Evolutionary conservation across 2,113 vertebrate species (phyloP).

Genomic region (Phyllopteryx taeniolatus): DNA sequence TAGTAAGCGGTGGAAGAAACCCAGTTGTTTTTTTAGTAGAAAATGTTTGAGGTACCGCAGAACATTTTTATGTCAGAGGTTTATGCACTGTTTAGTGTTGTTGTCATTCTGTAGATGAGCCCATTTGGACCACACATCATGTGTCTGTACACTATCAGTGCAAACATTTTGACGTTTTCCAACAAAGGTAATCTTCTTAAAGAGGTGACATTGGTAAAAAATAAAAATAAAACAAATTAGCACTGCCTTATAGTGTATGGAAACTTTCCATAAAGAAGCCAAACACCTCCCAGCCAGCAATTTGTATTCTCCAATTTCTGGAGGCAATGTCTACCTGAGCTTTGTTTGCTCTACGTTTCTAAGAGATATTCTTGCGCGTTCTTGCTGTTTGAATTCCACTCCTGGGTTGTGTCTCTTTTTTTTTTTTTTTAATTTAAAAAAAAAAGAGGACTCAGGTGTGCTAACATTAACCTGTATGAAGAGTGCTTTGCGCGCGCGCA

Average conservation of each 20-base stretch:
- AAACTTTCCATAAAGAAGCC: conserved; percentile 37
- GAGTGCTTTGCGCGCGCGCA: conserved; percentile 54
- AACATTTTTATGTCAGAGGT: conserved; percentile 64
- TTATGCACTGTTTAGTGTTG: conserved; percentile 66
- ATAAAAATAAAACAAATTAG: not conserved
- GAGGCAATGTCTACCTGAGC: conserved; percentile 32
- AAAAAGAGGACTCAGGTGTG: conserved; percentile 80
- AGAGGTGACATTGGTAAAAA: conserved; percentile 7
- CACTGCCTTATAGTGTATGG: conserved; percentile 4
- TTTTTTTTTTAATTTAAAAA: conserved; percentile 63
- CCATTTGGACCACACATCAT: conserved; percentile 67
- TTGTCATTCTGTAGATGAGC: conserved; percentile 54
- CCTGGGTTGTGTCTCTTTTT: conserved; percentile 75
- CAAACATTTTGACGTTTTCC: conserved; percentile 46
- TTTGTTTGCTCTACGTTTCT: conserved; percentile 62
- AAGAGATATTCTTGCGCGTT: conserved; percentile 72
- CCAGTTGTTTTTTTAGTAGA: conserved; percentile 44
- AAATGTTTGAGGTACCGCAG: conserved; percentile 58
- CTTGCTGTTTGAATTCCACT: conserved; percentile 71
- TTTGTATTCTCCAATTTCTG: conserved; percentile 44
- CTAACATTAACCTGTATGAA: conserved; percentile 65
- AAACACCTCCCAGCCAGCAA: conserved; percentile 29
- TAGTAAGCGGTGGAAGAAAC: conserved; percentile 37
- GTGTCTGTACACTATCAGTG: conserved; percentile 33
- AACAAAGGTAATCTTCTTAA: conserved; percentile 18